Percentiles rank a stretch among this genome's conserved stretches.
Conservation (phyloP, 2,888 invertebrate species). For the Oasisia sp. region DNA sequence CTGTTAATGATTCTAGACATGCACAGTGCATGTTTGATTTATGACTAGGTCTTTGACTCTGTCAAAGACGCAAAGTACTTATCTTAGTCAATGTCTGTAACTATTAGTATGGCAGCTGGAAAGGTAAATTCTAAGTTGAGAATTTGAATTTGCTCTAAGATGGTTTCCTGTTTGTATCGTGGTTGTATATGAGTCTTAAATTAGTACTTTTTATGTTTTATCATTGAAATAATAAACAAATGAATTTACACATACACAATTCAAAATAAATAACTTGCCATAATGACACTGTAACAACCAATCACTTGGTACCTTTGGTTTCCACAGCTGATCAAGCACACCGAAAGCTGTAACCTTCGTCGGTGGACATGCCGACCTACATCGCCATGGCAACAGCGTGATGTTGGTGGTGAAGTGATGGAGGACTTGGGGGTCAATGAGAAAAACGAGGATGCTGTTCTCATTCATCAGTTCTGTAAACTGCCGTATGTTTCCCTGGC, state of each 20-base stretch:
- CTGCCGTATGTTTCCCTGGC: slow-evolving; percentile 19
- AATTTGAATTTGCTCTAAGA: not conserved
- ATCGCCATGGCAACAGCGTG: slow-evolving; percentile 21
- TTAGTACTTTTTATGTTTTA: not conserved
- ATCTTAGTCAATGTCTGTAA: too few species aligned
- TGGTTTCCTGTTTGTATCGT: not conserved
- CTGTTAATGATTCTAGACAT: too few species aligned
- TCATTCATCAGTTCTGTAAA: slow-evolving; percentile 22
- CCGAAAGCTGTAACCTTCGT: slow-evolving; percentile 45
- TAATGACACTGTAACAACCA: not conserved
- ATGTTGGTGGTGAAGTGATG: slow-evolving; percentile 37
- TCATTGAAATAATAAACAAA: not conserved
- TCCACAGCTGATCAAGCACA: slow-evolving; percentile 39
- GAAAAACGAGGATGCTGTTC: slow-evolving; percentile 45
- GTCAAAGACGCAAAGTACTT: too few species aligned
- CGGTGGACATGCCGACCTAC: slow-evolving; percentile 39
- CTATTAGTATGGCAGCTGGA: too few species aligned
- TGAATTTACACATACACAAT: not conserved
- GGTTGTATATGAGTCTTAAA: not conserved
- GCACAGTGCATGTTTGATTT: too few species aligned
- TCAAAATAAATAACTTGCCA: not conserved
- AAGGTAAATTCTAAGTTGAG: too few species aligned
- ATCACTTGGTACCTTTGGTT: slow-evolving; percentile 38
- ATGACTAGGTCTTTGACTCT: too few species aligned
- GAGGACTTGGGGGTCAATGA: slow-evolving; percentile 50